A percentile compares a stretch with the other conserved stretches of the same genome.
These are phyloP conservation scores for Forbesichthys papilliferus DNA, from an alignment of 2,113 vertebrate genomes.

Conservation along the genomic window DNA sequence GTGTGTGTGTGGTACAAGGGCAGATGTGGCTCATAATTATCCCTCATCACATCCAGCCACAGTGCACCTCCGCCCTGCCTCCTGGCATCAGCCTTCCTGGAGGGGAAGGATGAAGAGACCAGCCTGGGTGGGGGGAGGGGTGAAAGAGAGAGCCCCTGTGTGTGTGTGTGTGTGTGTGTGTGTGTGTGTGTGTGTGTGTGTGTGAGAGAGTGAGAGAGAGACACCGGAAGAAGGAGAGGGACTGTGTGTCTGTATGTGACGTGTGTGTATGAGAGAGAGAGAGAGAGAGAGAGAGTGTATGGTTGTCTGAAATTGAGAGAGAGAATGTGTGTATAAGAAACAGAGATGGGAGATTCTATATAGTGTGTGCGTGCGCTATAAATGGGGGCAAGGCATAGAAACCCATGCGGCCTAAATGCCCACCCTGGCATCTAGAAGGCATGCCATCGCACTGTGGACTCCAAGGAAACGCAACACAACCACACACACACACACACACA, in stretches of 20 bases:
- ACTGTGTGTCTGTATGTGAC: too few relatives aligned
- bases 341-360: too few relatives aligned
- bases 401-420: background rate
- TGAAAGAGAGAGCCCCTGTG: too few relatives aligned
- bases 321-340: background rate
- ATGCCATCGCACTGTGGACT: background rate
- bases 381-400: background rate
- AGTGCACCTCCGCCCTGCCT: conserved; percentile 20
- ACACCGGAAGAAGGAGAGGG: too few relatives aligned
- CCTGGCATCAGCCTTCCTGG: conserved; percentile 36
- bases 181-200: too few relatives aligned
- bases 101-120: too few relatives aligned
- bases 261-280: too few relatives aligned
- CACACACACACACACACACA: background rate
- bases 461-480: background rate
- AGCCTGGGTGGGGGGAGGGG: too few relatives aligned
- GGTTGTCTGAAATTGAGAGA: background rate
- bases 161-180: too few relatives aligned
- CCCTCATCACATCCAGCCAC: conserved; percentile 48
- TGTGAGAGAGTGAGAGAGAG: too few relatives aligned
- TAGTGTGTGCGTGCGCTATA: background rate
- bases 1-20: too few relatives aligned
- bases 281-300: background rate
- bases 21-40: conserved; percentile 35
- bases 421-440: background rate